Conservation (phyloP, 2,113 vertebrate genomes). For the Tympanuchus pallidicinctus region DNA sequence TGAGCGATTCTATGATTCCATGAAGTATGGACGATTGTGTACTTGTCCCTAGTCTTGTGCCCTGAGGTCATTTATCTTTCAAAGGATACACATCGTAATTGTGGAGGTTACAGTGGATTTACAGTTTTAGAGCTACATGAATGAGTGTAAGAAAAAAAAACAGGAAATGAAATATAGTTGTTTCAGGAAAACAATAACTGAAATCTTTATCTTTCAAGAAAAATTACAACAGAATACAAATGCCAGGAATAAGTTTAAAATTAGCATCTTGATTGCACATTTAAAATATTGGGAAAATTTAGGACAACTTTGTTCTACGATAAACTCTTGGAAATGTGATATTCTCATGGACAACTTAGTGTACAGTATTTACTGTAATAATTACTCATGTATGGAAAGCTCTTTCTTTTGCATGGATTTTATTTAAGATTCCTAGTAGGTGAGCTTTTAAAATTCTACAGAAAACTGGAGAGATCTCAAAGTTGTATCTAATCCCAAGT, state of each 20-base stretch:
- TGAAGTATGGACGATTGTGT: too few species aligned
- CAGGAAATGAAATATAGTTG: not conserved
- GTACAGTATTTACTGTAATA: not conserved
- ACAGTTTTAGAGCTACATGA: not conserved
- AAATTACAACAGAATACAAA: not conserved
- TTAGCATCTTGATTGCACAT: not conserved
- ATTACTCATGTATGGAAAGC: not conserved
- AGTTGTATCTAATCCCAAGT: constrained; percentile 28
- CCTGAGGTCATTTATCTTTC: not conserved
- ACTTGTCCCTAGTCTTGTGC: not conserved
- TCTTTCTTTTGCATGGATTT: not conserved
- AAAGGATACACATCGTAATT: not conserved
- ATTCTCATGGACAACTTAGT: not conserved
- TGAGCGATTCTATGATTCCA: too few species aligned
- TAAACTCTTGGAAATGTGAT: not conserved
- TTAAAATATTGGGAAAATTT: not conserved
- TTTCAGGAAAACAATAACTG: not conserved
- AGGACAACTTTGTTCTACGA: not conserved
- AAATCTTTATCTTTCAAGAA: not conserved
- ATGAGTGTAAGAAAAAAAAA: not conserved
- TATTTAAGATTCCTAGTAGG: not conserved
- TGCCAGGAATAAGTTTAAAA: constrained; percentile 15
- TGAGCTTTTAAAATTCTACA: not conserved
- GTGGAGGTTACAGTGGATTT: not conserved
- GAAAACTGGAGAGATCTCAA: constrained; percentile 21